phyloP scores from a whole-genome alignment of 2,888 invertebrate species.

The Drosophila engyochracea region DNA sequence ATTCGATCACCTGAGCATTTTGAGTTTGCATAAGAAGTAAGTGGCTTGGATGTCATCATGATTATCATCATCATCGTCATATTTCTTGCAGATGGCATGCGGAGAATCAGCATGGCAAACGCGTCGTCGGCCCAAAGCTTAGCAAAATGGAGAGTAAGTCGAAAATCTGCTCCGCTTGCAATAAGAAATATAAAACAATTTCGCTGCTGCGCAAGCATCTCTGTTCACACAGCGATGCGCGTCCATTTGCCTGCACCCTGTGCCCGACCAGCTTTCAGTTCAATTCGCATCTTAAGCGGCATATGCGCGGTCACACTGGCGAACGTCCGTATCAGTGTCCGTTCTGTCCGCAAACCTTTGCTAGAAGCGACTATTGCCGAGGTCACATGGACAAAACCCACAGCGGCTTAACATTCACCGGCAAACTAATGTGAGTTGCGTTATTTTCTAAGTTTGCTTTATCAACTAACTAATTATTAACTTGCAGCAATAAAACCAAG shows the following conservation, averaged over 20 bases:
- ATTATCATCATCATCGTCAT: background rate
- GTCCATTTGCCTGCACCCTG: slow-evolving; percentile 2
- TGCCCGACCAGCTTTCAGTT: slow-evolving; percentile 18
- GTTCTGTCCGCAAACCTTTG: slow-evolving; percentile 16
- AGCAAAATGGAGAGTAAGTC: background rate
- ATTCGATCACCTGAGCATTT: slow-evolving; percentile 27
- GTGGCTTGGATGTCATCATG: background rate
- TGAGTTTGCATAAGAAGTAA: slow-evolving; percentile 35
- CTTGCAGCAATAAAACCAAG: background rate
- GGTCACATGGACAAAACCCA: slow-evolving; percentile 16
- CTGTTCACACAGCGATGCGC: background rate
- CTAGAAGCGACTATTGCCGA: slow-evolving; percentile 34
- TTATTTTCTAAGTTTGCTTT: no score
- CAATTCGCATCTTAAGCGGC: slow-evolving; percentile 3
- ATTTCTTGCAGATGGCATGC: slow-evolving; percentile 28
- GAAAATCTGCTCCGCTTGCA: slow-evolving; percentile 8
- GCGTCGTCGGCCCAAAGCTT: background rate
- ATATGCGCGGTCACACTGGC: slow-evolving; percentile 35
- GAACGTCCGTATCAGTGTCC: slow-evolving; percentile 42
- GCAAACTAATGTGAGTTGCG: slow-evolving; percentile 18
- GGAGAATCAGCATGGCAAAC: background rate
- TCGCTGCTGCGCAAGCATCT: slow-evolving; percentile 6
- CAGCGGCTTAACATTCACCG: slow-evolving; percentile 1
- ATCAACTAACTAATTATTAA: background rate
- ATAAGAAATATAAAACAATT: background rate